Evolutionary conservation across 1,140 invertebrate genomes (phyloP), one percentile per base, ranked within the genome.

Genomic region (Heliothis virescens): DNA sequence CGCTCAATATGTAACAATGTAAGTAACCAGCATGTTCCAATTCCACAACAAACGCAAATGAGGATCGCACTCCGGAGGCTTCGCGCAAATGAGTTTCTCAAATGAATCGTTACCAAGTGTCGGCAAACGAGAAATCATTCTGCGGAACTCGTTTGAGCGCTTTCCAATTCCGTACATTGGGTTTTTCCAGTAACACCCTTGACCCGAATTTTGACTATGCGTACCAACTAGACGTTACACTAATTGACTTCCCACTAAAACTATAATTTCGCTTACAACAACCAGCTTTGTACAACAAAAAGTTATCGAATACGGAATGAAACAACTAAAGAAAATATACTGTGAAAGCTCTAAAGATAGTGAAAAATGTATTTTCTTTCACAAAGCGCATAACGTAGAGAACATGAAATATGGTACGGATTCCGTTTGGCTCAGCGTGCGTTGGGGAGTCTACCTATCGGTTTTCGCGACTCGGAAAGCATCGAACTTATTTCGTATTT

Each of bases 311-410:
- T 73, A 79, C 63, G 18, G 75, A 85, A 83, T 80, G 83, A 86
- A 89, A 89, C 86, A 90, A 88, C 90, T 86, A 89, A 88, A 88
- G 85, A 79, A 81, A 90, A 85, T 90, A 89, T 85, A 91, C 85
- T 90, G 81, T 72, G 84, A 89, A 86, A 90, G 83, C 87, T 88
- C 83, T 89, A 90, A 92, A 92, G 90, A 92, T 92, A 91, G 91
- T 92, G 91, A 92, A 92, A 94, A 94, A 93, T 92, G 89, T 91
- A 92, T 94, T 94, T 92, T 92, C 92, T 94, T 92, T 92, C 90
- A 92, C 91, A 92, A 91, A 92, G 90, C 91, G 90, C 91, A 92
- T 92, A 92, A 90, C 90, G 90, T 89, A 86, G 88, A 88, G 86
- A 91, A 92, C 92, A 91, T 94, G 92, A 94, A 92, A 92, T 94